phyloP scores from a whole-genome alignment of 2,888 invertebrate species.

The Hoplodrina ambigua region DNA sequence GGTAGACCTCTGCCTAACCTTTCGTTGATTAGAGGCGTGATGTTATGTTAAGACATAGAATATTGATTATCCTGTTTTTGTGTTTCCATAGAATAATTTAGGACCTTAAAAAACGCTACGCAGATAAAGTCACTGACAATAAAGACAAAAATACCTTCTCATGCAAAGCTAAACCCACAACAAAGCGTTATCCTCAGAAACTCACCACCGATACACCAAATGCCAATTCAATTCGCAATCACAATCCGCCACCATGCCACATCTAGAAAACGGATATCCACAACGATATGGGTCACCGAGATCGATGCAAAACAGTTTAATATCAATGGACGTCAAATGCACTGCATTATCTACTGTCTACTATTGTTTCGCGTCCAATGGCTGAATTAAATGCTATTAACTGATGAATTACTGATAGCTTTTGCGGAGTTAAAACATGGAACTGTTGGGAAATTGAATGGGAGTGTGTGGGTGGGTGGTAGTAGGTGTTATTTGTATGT shows the following conservation, averaged over 20 bases:
- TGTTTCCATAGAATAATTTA: too few relatives aligned
- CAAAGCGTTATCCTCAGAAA: not conserved
- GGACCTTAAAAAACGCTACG: too few relatives aligned
- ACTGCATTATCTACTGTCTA: constrained; percentile 51
- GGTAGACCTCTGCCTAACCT: too few relatives aligned
- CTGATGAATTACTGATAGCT: constrained; percentile 62
- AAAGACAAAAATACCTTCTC: too few relatives aligned
- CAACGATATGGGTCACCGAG: constrained; percentile 44
- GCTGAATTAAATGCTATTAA: constrained; percentile 58
- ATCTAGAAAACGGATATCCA: constrained; percentile 31
- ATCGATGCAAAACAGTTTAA: constrained; percentile 63
- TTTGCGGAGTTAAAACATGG: constrained; percentile 24
- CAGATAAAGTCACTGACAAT: too few relatives aligned
- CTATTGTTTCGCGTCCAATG: constrained; percentile 53
- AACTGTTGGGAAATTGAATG: constrained; percentile 29
- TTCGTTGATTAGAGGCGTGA: too few relatives aligned
- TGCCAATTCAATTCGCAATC: constrained; percentile 17
- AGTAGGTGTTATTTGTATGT: not conserved
- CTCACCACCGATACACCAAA: not conserved
- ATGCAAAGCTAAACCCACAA: not conserved
- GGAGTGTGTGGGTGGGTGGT: constrained; percentile 4
- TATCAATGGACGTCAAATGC: constrained; percentile 48
- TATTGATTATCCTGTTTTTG: too few relatives aligned
- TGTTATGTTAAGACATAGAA: too few relatives aligned
- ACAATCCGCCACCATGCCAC: not conserved